phyloP scores from a whole-genome alignment of 2,888 invertebrate species.

The Dynastes maya region DNA sequence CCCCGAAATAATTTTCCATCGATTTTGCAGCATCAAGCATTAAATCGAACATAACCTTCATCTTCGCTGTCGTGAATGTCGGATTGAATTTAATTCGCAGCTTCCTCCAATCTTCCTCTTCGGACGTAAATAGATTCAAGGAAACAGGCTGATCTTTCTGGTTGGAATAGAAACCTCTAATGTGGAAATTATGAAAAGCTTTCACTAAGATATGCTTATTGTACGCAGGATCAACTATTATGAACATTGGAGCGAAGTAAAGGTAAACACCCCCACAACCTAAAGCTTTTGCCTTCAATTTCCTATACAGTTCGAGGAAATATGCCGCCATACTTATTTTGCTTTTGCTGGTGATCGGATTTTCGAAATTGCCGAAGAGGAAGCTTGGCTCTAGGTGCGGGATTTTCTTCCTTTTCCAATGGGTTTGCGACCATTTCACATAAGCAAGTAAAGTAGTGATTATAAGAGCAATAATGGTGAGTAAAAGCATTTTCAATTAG shows the following conservation, averaged over 20 bases:
- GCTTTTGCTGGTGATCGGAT: conserved; percentile 19
- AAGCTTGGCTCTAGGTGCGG: conserved; percentile 31
- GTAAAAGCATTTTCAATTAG: too few species aligned
- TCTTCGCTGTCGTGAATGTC: conserved; percentile 74
- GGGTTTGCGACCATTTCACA: conserved; percentile 49
- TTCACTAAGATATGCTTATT: conserved; percentile 39
- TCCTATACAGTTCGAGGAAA: conserved; percentile 19
- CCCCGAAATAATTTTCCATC: conserved; percentile 2
- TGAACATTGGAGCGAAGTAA: conserved; percentile 22
- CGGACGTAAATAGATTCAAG: conserved; percentile 27
- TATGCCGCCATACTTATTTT: conserved; percentile 15
- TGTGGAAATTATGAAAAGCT: conserved; percentile 41
- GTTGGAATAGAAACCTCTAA: conserved; percentile 39
- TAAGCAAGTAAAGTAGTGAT: not conserved
- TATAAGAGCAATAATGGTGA: not conserved
- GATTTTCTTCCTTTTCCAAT: conserved; percentile 47
- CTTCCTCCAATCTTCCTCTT: conserved; percentile 31
- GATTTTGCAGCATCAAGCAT: conserved; percentile 22
- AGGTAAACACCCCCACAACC: conserved; percentile 47
- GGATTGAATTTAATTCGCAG: conserved; percentile 40
- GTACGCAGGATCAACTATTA: conserved; percentile 42
- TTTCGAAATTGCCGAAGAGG: conserved; percentile 46
- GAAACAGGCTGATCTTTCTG: conserved; percentile 44
- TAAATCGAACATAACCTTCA: conserved; percentile 75
- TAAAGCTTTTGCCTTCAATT: conserved; percentile 28